These are phyloP conservation scores for Seriola dumerili DNA, from an alignment of 2,113 vertebrate genomes.

Conservation along the genomic window DNA sequence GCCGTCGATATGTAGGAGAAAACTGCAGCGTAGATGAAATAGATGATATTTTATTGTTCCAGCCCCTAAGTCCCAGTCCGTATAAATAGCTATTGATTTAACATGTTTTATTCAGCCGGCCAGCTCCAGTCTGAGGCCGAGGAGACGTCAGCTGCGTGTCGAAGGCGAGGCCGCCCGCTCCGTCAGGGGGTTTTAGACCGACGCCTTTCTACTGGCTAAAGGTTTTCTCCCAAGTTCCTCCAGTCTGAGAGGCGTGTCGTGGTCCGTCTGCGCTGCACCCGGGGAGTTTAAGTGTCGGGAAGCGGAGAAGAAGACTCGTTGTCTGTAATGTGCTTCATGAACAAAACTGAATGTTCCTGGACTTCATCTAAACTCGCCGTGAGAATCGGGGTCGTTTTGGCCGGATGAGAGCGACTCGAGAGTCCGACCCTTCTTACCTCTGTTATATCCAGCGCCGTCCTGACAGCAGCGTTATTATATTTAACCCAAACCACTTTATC, in stretches of 20 bases:
- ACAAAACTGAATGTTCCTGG: too few species aligned
- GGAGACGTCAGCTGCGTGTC: conserved; percentile 42
- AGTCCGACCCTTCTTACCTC: too few species aligned
- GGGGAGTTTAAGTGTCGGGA: conserved; percentile 5
- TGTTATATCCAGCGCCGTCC: too few species aligned
- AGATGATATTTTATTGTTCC: conserved; percentile 76
- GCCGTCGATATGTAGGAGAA: conserved; percentile 70
- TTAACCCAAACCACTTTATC: too few species aligned
- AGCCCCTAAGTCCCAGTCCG: conserved; percentile 68
- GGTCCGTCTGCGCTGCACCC: conserved; percentile 6
- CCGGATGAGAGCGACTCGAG: too few species aligned
- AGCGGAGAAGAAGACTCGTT: background rate
- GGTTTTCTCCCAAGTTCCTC: conserved; percentile 29
- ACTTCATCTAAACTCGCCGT: too few species aligned
- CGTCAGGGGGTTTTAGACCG: conserved; percentile 12
- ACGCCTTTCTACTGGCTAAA: conserved; percentile 17
- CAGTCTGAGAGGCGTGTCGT: conserved; percentile 20
- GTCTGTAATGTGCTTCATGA: background rate
- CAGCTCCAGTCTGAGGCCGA: conserved; percentile 78
- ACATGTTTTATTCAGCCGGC: conserved; percentile 89
- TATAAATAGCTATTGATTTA: conserved; percentile 92
- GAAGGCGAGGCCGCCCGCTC: conserved; percentile 30
- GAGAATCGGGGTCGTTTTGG: too few species aligned
- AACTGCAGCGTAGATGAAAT: conserved; percentile 77
- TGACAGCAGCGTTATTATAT: too few species aligned